Evolutionary conservation across 1,140 invertebrate genomes (phyloP), one percentile per base, ranked within the genome.

Genomic region (Sitobion miscanthi): DNA sequence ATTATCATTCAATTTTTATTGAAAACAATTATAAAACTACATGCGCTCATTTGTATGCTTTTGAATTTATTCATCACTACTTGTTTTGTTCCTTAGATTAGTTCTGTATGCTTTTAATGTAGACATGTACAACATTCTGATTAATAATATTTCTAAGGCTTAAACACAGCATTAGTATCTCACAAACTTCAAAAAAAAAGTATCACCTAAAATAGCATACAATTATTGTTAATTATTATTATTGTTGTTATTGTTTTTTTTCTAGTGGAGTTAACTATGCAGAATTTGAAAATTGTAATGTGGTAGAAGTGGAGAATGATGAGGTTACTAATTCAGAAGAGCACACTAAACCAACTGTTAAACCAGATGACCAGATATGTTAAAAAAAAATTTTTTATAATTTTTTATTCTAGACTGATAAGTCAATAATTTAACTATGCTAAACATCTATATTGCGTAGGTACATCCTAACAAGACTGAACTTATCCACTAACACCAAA

Each of bases 251-350:
- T 93, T 85, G n/a, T 92, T 91, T 20, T 91, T 93, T 47, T 92
- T 92, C 42, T 42, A 86, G 82, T 20, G 82, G 77, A 85, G 2
- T 42, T 57, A 85, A 83, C 38, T 93, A 93, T 57, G n/a, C 85
- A 93, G 77, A 85, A 93, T 93, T 93, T 52, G 90, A 92, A 49
- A 92, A 83, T 83, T 8, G 1, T 90, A 90, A 45, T 69, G 62
- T 23, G 30, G 90, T 83, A 83, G 90, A 92, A 52, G 90, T 83
- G 62, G 90, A 92, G 0, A 47, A 92, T 25, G 42, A 47, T 82
- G 69, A 92, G 62, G 69, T 52, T 92, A 83, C 69, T 92, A 57
- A 35, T 82, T 92, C 90, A 92, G 42, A 77, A 35, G 62, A 77
- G 23, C 23, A 35, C 23, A 25, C 45, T 82, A 83, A 52, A 77